Percentiles rank a stretch among this genome's conserved stretches.
These are phyloP conservation scores for Ditylenchus weischeri DNA, from an alignment of 2,888 invertebrate genomes.

Conservation along the genomic window DNA sequence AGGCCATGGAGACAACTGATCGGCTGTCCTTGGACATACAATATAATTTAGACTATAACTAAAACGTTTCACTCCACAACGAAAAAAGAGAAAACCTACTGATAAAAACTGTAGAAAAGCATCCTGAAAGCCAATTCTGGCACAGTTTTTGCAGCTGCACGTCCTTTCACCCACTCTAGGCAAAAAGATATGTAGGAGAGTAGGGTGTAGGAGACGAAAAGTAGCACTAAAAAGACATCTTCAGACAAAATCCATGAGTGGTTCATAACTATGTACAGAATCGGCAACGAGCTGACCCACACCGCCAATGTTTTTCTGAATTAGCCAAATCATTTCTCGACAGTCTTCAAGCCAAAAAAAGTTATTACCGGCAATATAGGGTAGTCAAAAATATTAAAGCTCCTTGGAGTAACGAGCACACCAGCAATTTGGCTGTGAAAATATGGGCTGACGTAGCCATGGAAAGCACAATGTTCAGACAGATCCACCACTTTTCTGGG, in stretches of 20 bases:
- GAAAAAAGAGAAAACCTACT: constrained; percentile 17
- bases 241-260: constrained; percentile 32
- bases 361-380: constrained; percentile 17
- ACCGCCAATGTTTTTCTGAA: constrained; percentile 39
- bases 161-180: constrained; percentile 46
- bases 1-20: constrained; percentile 35
- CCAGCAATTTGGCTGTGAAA: constrained; percentile 45
- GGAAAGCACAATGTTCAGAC: constrained; percentile 31
- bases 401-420: constrained; percentile 46
- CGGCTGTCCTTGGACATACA: no score
- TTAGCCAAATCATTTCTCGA: not conserved
- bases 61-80: no score
- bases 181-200: constrained; percentile 60
- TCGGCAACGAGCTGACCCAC: constrained; percentile 53
- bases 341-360: not conserved
- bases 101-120: constrained; percentile 61
- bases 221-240: constrained; percentile 56
- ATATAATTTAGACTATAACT: no score
- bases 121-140: constrained; percentile 48
- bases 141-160: constrained; percentile 18
- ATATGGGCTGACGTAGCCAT: constrained; percentile 40
- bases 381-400: constrained; percentile 43
- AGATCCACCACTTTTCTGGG: constrained; percentile 35
- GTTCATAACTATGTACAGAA: constrained; percentile 54
- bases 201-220: constrained; percentile 59